phyloP scores from a whole-genome alignment of 2,888 invertebrate species.

The Galeruca laticollis region DNA sequence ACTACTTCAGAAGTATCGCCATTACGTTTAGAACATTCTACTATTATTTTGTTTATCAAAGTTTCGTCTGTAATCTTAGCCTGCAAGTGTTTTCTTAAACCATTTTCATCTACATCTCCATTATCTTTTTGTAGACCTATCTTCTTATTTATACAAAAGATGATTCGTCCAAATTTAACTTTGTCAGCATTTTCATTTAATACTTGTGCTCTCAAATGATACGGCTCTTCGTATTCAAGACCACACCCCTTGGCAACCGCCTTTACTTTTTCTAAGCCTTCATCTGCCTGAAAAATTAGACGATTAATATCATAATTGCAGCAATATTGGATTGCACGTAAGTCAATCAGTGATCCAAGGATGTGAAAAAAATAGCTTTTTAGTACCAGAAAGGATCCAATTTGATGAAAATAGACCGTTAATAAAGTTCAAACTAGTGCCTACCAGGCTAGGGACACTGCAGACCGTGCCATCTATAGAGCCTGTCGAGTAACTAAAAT shows the following conservation, averaged over 20 bases:
- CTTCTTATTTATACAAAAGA: neutral
- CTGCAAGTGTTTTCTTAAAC: neutral
- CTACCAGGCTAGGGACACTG: too few species aligned
- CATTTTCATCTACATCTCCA: neutral
- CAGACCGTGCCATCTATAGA: too few species aligned
- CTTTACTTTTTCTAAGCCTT: neutral
- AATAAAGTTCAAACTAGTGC: too few species aligned
- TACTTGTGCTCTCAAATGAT: neutral
- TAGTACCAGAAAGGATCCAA: too few species aligned
- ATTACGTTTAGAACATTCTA: neutral
- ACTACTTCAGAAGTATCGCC: neutral
- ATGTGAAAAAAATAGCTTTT: too few species aligned
- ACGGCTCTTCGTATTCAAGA: neutral
- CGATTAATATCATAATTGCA: too few species aligned
- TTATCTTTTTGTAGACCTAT: neutral
- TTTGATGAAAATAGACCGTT: too few species aligned
- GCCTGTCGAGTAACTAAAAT: too few species aligned
- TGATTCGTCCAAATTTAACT: neutral
- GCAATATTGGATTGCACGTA: too few species aligned
- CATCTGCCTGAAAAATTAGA: too few species aligned
- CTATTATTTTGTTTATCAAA: neutral
- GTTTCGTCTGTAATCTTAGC: neutral
- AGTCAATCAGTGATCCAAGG: too few species aligned
- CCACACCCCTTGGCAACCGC: neutral
- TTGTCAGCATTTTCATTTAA: neutral